phyloP scores from a whole-genome alignment of 2,888 invertebrate species.

The Dicyrtomina minuta region DNA sequence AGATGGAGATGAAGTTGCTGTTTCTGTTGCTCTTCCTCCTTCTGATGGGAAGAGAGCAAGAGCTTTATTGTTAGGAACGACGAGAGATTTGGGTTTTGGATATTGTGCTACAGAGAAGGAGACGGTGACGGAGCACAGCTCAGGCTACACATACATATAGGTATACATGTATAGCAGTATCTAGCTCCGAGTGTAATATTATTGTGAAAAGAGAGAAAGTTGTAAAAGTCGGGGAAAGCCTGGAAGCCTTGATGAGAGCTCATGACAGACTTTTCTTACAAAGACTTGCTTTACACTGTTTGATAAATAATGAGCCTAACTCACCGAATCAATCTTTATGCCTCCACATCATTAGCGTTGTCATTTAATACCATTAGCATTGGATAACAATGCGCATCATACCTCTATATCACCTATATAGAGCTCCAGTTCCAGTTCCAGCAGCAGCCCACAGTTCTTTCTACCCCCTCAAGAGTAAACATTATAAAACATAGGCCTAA shows the following conservation, averaged over 20 bases:
- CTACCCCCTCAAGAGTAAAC: too few relatives aligned
- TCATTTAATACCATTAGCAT: too few relatives aligned
- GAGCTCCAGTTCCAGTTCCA: too few relatives aligned
- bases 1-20: constrained; percentile 31
- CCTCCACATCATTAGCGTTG: too few relatives aligned
- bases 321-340: too few relatives aligned
- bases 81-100: too few relatives aligned
- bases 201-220: background rate
- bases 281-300: constrained; percentile 13
- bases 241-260: background rate
- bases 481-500: too few relatives aligned
- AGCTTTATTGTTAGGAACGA: background rate
- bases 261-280: constrained; percentile 9
- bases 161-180: background rate
- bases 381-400: too few relatives aligned
- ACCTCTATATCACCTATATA: too few relatives aligned
- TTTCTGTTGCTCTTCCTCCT: background rate
- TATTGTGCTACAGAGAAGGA: background rate
- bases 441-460: too few relatives aligned
- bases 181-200: background rate
- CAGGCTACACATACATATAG: background rate
- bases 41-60: background rate
- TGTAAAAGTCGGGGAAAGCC: background rate
- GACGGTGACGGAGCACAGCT: background rate
- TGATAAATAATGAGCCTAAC: constrained; percentile 22